Percentiles rank a stretch among this genome's conserved stretches.
Evolutionary conservation across 2,888 invertebrate genomes (phyloP).

Genomic region (Criorhina ranunculi): DNA sequence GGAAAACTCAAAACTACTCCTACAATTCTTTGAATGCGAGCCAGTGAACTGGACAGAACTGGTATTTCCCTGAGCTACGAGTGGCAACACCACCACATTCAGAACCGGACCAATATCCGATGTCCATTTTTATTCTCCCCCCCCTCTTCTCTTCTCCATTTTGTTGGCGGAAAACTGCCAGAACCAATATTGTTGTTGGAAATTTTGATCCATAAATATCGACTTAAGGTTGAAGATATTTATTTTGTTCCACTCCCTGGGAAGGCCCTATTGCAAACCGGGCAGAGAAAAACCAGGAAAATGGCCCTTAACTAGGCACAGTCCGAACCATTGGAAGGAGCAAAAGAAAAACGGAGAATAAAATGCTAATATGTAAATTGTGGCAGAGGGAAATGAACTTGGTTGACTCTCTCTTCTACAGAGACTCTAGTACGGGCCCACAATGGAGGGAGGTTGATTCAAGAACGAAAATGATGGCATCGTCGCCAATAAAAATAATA

Average conservation of each 20-base stretch:
- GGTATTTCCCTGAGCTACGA: constrained; percentile 51
- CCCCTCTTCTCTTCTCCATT: not conserved
- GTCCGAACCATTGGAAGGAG: not conserved
- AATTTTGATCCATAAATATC: constrained; percentile 71
- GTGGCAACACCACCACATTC: constrained; percentile 36
- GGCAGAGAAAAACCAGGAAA: constrained; percentile 44
- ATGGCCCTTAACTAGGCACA: constrained; percentile 61
- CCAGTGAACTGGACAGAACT: constrained; percentile 57
- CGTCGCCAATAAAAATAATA: constrained; percentile 74
- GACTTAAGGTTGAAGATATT: constrained; percentile 51
- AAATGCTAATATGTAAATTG: constrained; percentile 73
- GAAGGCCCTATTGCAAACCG: constrained; percentile 35
- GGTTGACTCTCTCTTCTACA: constrained; percentile 62
- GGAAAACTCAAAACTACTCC: constrained; percentile 59
- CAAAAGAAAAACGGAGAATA: too few species aligned
- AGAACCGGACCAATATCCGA: constrained; percentile 74
- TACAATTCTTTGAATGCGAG: constrained; percentile 62
- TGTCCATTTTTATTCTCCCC: constrained; percentile 41
- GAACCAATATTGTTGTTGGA: constrained; percentile 52
- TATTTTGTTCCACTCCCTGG: constrained; percentile 45
- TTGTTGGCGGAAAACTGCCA: constrained; percentile 30
- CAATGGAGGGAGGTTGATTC: constrained; percentile 26
- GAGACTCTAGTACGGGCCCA: not conserved
- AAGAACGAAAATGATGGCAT: constrained; percentile 70
- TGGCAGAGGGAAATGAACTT: constrained; percentile 72